These are phyloP conservation scores for Melinaea menophilus DNA, from an alignment of 2,888 invertebrate species.

Conservation along the genomic window DNA sequence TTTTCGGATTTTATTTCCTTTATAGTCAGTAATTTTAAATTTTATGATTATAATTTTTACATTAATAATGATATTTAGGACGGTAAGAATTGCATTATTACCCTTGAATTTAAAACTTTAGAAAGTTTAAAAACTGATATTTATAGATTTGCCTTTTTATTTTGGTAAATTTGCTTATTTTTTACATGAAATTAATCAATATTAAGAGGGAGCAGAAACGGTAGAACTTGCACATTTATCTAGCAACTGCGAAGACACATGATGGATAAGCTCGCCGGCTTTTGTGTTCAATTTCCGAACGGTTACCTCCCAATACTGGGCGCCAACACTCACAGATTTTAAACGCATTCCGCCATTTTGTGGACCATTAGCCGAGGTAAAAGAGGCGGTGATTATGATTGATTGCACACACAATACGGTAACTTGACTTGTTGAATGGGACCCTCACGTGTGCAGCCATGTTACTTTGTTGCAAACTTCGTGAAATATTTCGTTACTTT, in stretches of 20 bases:
- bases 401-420: slow-evolving; percentile 66
- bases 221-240: slow-evolving; percentile 19
- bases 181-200: background rate
- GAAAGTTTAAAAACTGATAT: too few species aligned
- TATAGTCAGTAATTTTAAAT: background rate
- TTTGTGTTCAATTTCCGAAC: slow-evolving; percentile 69
- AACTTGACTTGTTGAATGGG: slow-evolving; percentile 70
- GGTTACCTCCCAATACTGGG: slow-evolving; percentile 70
- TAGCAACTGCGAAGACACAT: slow-evolving; percentile 49
- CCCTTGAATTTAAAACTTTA: too few species aligned
- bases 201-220: slow-evolving; percentile 6
- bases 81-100: too few species aligned
- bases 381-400: slow-evolving; percentile 76
- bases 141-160: too few species aligned
- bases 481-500: slow-evolving; percentile 37
- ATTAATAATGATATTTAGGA: too few species aligned
- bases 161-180: too few species aligned
- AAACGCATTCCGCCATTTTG: slow-evolving; percentile 74
- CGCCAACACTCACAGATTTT: slow-evolving; percentile 66
- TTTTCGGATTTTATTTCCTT: slow-evolving; percentile 33
- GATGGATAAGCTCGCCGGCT: slow-evolving; percentile 62
- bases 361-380: slow-evolving; percentile 75
- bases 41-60: background rate
- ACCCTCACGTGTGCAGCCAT: slow-evolving; percentile 60
- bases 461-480: slow-evolving; percentile 57